phyloP scores from a whole-genome alignment of 1,140 invertebrate species.

The Drosophila watanabei region DNA sequence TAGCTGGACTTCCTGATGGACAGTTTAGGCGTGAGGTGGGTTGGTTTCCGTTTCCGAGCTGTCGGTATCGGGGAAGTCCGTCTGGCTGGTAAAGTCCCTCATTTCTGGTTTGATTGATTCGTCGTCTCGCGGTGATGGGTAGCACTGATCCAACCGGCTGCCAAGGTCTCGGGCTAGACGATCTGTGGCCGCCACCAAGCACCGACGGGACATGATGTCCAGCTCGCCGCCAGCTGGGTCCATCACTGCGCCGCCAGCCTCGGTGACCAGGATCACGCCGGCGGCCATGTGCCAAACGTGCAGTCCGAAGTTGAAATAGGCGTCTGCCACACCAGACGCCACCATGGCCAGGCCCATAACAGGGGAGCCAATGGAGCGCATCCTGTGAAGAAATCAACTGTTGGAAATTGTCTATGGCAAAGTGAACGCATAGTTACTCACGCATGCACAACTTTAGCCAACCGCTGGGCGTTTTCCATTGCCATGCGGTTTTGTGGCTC shows the following conservation, averaged over 20 bases:
- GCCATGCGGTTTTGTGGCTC: slow-evolving; percentile 89
- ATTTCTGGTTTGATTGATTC: slow-evolving; percentile 9
- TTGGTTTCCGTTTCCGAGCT: background rate
- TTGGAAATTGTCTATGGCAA: background rate
- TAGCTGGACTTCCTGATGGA: slow-evolving; percentile 12
- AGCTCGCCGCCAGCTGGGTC: slow-evolving; percentile 93
- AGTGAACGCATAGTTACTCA: slow-evolving; percentile 84
- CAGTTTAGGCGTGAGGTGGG: background rate
- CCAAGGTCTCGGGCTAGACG: slow-evolving; percentile 90
- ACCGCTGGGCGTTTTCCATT: slow-evolving; percentile 90
- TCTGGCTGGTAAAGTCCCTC: slow-evolving; percentile 57
- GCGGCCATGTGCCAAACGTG: slow-evolving; percentile 97
- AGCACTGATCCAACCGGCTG: slow-evolving; percentile 85
- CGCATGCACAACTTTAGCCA: slow-evolving; percentile 93
- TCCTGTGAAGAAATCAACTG: slow-evolving; percentile 85
- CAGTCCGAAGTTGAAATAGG: slow-evolving; percentile 95
- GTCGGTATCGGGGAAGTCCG: slow-evolving; percentile 57
- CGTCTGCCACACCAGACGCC: slow-evolving; percentile 94
- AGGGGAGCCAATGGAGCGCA: slow-evolving; percentile 94
- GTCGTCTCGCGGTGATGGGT: slow-evolving; percentile 65
- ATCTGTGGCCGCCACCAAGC: slow-evolving; percentile 91
- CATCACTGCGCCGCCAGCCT: slow-evolving; percentile 97
- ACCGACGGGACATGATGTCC: slow-evolving; percentile 92
- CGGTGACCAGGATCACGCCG: slow-evolving; percentile 93
- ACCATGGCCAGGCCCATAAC: slow-evolving; percentile 97